Evolutionary conservation across 2,888 invertebrate species (phyloP), one percentile per base, ranked within the genome.

Genomic region (Cerastis leucographa): DNA sequence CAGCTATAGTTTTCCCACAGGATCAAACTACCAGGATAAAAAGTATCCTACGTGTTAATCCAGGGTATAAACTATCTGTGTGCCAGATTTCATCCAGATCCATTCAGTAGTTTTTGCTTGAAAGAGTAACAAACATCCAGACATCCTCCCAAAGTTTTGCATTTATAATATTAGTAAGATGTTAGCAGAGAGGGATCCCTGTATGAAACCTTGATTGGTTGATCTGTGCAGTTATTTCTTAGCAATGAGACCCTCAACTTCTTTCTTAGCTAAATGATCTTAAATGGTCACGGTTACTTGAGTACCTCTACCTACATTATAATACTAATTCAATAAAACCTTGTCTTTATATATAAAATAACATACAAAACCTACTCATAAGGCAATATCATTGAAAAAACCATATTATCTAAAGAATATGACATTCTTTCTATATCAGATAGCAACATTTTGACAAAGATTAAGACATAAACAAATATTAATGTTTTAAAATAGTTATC

Each of bases 381-480:
- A 19, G n/a, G 62, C 25, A 66, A 17, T 35, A 3, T 11, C 9
- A 68, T 49, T 56, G 64, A 19, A 56, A 81, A 25, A 70, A 61
- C 35, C 49, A 42, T 61, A 17, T 46, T 51, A 83, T 76, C 51
- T 42, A 11, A n/a, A 42, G 44, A 76, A 69, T 65, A 51, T 51
- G 22, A 70, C n/a, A 83, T 80, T 82, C 67, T 68, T 76, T 42
- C 54, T 25, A 8, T 56, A 44, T 6, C 54, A 61, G 84, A 78
- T 83, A 78, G 49, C n/a, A 62, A 4, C 1, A 29, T 78, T 46
- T 67, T 44, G 46, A 66, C 49, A 25, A 83, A 70, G 61, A 76
- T 68, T 64, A 79, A 0, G 11, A 56, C 1, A 14, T 56, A 77
- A 83, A 81, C 79, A 79, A 72, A 84, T n/a, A 79, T 69, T 68